A percentile compares a stretch with the other conserved stretches of the same genome.
phyloP scores from a whole-genome alignment of 1,140 invertebrate genomes.

The Caenorhabditis remanei region DNA sequence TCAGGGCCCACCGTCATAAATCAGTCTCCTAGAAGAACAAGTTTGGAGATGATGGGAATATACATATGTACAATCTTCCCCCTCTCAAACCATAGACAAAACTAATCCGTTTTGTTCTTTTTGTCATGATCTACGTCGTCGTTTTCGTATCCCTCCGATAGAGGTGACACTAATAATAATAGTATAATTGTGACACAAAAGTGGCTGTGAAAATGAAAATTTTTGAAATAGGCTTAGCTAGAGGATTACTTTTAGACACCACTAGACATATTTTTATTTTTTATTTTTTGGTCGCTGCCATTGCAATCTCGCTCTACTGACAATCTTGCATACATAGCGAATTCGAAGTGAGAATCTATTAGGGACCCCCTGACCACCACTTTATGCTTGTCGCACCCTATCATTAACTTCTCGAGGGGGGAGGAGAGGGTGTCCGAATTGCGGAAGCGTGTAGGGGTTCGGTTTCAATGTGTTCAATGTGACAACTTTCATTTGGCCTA shows the following conservation, averaged over 20 bases:
- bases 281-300: no score
- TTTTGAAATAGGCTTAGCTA: no score
- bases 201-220: no score
- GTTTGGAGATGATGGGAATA: constrained; percentile 20
- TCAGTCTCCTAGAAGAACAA: constrained; percentile 28
- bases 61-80: constrained; percentile 8
- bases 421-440: no score
- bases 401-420: constrained; percentile 6
- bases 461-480: no score
- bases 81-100: background rate
- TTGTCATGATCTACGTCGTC: background rate
- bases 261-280: no score
- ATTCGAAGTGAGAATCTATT: no score
- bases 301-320: no score
- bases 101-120: constrained; percentile 55
- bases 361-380: background rate
- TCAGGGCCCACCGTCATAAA: background rate
- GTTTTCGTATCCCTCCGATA: background rate
- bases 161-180: background rate
- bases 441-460: no score
- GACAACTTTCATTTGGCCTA: no score
- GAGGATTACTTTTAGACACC: no score
- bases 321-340: no score
- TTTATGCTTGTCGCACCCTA: constrained; percentile 1
- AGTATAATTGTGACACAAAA: background rate